Base-by-base conservation (phyloP, 2,113 vertebrate species). In the Phycodurus eques region DNA sequence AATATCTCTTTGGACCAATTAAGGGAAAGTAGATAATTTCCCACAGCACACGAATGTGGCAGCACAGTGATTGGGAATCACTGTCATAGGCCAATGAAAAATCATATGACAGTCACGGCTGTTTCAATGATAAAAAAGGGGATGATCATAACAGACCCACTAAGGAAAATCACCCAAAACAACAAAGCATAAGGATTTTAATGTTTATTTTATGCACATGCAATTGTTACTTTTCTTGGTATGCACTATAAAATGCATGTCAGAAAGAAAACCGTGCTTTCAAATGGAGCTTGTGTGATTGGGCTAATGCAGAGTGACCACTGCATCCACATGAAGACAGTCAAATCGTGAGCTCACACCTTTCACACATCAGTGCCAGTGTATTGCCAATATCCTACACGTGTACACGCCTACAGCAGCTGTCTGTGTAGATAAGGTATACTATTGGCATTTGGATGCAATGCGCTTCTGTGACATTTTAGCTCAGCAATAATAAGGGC, bases 401-500 rank as follows among this genome's bases (percentile, higher is more conserved):
- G 10, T 71, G 70, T 47, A 71, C 65, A 56, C 59, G 33, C n/a
- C 8, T 59, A 67, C 69, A 53, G 15, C 43, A 4, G 63, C 78
- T 88, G 83, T 74, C 35, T 60, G 60, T 51, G 68, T 4, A 80
- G 89, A 90, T 90, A 89, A 87, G 76, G 61, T 56, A 20, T 75
- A 43, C 62, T 68, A 9, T 71, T 85, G 81, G 81, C 78, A 83
- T 44, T 73, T 78, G 31, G 20, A 76, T 74, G 81, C 77, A 85
- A 77, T 43, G 54, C 57, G 67, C 76, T 83, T 80, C 74, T 65
- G 35, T 86, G 85, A 79, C 73, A 84, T 86, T 89, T 80, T 80
- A 87, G 81, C 68, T 69, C 65, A 67, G 46, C 43, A 49, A 10
- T 66, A 22, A 7, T 54, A 39, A 57, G 49, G 35, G 39, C 22